These are phyloP conservation scores for Ommatoiulus sabulosus DNA, from an alignment of 2,888 invertebrate species.

Conservation along the genomic window DNA sequence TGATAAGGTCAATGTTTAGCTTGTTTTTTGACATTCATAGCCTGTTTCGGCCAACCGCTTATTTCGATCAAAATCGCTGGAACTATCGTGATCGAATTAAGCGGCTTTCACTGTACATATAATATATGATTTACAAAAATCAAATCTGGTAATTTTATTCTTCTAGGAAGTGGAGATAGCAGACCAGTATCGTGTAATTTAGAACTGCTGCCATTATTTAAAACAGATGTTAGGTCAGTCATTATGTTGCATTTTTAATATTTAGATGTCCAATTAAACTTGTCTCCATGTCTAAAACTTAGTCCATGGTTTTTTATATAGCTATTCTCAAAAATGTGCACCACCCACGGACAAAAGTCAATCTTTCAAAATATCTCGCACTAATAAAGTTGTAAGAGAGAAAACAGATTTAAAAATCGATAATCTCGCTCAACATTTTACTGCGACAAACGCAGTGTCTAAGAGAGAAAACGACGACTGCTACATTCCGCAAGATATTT, in stretches of 20 bases:
- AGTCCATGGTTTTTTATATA: not conserved
- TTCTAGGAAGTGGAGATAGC: not conserved
- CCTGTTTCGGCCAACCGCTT: too few species aligned
- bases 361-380: not conserved
- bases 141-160: not conserved
- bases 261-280: not conserved
- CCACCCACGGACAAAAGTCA: not conserved
- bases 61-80: too few species aligned
- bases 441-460: not conserved
- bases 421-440: not conserved
- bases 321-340: not conserved
- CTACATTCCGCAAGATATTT: conserved; percentile 20
- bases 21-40: too few species aligned
- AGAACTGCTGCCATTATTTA: conserved; percentile 40
- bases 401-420: not conserved
- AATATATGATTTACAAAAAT: too few species aligned
- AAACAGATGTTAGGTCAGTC: not conserved
- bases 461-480: not conserved
- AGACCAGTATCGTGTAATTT: conserved; percentile 13
- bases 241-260: not conserved
- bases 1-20: too few species aligned
- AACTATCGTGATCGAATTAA: too few species aligned
- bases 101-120: too few species aligned
- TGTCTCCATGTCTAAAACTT: not conserved
- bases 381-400: not conserved